Conservation (phyloP, 1,140 invertebrate genomes). For the Ylistrum balloti region DNA sequence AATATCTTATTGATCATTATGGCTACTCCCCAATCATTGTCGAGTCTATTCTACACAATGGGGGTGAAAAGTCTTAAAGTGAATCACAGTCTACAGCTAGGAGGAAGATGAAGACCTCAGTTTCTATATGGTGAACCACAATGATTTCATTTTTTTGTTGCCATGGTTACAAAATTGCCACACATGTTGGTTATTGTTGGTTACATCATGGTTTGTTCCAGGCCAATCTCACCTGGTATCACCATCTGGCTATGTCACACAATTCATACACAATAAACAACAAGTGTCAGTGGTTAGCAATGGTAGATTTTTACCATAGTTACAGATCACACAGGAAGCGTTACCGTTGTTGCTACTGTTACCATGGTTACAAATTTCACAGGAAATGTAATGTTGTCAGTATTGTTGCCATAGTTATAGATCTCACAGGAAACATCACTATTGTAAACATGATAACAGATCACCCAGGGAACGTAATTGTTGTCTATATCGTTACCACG, state of each 20-base stretch:
- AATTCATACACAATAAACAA: neutral
- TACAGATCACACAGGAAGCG: no score
- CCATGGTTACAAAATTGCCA: neutral
- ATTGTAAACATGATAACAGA: neutral
- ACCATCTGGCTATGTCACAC: neutral
- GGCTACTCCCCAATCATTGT: constrained; percentile 5
- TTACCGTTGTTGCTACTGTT: no score
- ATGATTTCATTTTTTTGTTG: neutral
- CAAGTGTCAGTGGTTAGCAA: neutral
- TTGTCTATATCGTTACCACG: neutral
- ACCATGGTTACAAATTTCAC: no score
- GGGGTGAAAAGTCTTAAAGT: constrained; percentile 13
- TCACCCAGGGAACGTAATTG: neutral
- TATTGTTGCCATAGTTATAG: no score
- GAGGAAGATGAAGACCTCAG: neutral
- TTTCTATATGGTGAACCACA: neutral
- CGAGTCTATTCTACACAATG: constrained; percentile 13
- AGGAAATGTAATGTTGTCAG: no score
- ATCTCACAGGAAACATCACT: neutral
- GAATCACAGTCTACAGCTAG: constrained; percentile 37
- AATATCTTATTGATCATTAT: constrained; percentile 4
- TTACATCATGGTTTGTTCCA: no score
- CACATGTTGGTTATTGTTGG: no score
- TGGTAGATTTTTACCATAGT: neutral
- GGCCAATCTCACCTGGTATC: neutral